Base-by-base conservation (phyloP, 2,888 invertebrate species). In the Melieria omissa region DNA sequence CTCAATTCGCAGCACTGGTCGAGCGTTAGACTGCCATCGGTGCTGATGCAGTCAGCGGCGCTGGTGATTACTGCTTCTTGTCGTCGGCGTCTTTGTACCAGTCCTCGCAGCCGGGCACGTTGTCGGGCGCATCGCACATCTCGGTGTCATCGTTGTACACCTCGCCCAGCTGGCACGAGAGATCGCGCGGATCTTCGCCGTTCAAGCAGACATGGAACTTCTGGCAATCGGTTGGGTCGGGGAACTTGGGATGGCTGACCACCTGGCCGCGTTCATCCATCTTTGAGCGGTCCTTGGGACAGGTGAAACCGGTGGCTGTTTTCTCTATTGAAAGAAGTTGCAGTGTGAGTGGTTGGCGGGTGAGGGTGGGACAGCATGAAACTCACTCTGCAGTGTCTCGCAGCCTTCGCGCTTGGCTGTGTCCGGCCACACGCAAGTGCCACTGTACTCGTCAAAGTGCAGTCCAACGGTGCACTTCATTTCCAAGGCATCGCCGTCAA, bases 171-270 rank as follows among this genome's bases (percentile, higher is more conserved):
- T 91, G 91, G 88, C 96, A 96, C 47, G 95, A 95, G 76, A 95
- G 91, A 85, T 95, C 94, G 75, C 96, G 91, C n/a, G 96, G 95
- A 78, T 93, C 95, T 45, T 92, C 89, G 12, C 94, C 95, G 85
- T 93, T 95, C 79, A 96, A 88, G 86, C 96, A 96, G 46, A 96
- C 95, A 88, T 95, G 96, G 91, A 96, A 96, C 81, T 94, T 92
- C 86, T 95, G 95, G 88, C 96, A 97, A 87, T 97, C 96, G 47
- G 90, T 91, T 54, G 95, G 93, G 88, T 96, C 94, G 2, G 95
- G 89, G 88, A 90, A 96, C 86, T 94, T 94, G 41, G 95, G 95
- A 88, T 96, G 96, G 44, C 94, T 92, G 5, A 94, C 91, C 7
- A 89, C 84, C 84, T 92, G 92, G 42, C 95, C 95, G 77, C 90